These are phyloP conservation scores for Nemapogon koenigi DNA, from an alignment of 2,888 invertebrate species.

Conservation along the genomic window DNA sequence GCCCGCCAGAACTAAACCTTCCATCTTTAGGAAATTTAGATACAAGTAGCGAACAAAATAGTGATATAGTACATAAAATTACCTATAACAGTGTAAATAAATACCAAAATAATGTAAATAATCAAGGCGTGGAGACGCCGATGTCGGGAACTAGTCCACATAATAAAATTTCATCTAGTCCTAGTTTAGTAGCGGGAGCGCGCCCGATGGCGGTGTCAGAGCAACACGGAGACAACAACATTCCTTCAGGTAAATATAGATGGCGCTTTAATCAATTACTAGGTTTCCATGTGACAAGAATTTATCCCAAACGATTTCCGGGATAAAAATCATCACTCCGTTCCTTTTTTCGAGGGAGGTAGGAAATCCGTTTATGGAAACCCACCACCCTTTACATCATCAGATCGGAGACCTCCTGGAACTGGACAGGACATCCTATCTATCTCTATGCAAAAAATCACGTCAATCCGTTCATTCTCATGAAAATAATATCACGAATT, in stretches of 20 bases:
- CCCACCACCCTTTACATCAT: neutral
- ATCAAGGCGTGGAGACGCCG: conserved; percentile 45
- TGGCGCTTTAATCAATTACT: conserved; percentile 18
- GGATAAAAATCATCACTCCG: too few relatives aligned
- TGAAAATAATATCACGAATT: too few relatives aligned
- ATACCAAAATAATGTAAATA: conserved; percentile 55
- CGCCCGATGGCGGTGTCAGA: conserved; percentile 57
- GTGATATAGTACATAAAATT: conserved; percentile 64
- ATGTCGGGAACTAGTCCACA: conserved; percentile 59
- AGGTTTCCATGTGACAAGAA: too few relatives aligned
- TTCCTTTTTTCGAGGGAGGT: too few relatives aligned
- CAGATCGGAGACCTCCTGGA: too few relatives aligned
- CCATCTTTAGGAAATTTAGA: conserved; percentile 53
- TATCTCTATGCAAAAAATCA: too few relatives aligned
- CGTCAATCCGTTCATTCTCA: too few relatives aligned
- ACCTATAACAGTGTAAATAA: conserved; percentile 62
- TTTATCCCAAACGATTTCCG: too few relatives aligned
- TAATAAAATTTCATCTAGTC: conserved; percentile 66
- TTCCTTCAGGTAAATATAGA: conserved; percentile 44
- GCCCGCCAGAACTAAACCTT: conserved; percentile 54
- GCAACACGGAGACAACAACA: conserved; percentile 53
- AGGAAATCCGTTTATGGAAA: too few relatives aligned
- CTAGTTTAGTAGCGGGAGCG: conserved; percentile 54
- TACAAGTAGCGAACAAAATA: conserved; percentile 59
- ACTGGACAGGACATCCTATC: too few relatives aligned